Base-by-base conservation (phyloP, 1,140 invertebrate genomes). In the Nymphalis io region DNA sequence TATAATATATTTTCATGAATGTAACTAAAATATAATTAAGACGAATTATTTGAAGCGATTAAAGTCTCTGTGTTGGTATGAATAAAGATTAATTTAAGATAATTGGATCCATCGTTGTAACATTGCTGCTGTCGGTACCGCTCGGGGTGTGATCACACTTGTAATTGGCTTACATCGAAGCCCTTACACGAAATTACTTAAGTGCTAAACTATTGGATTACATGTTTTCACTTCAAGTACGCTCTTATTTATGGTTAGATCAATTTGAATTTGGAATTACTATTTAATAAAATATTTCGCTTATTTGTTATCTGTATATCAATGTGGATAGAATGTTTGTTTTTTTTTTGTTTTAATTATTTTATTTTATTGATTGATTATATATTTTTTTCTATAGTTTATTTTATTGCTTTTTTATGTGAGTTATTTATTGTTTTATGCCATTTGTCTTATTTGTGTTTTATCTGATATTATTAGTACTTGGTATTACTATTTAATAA, bases 81-180 rank as follows among this genome's bases (percentile, higher is more conserved):
- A 3, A n/a, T 59, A 59, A 59, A 33, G 16, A 1, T 59, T 59
- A 59, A n/a, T 2, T 38, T 58, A 33, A 4, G 3, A 2, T 11
- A 8, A 15, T 12, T 40, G 10, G n/a, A n/a, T n/a, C n/a, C n/a
- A n/a, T n/a, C 39, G 10, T 42, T 13, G 12, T 42, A 15, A 42
- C 15, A 11, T 46, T 21, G 8, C 16, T 51, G 10, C 46, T 51
- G 18, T 10, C 46, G 8, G 18, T 51, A 51, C 46, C 3, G 12
- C 0, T 20, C 21, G 12, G 65, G 58, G 65, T 68, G 65, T 60
- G 65, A 60, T 55, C 58, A 60, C 64, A 64, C 51, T 55, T 55
- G 60, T 68, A 68, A 68, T 68, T 68, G 65, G 51, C 65, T 68
- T 68, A 68, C 40, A 42, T 44, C 58, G 21, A 51, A 15, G 18